Percentiles rank a stretch among this genome's conserved stretches.
phyloP scores from a whole-genome alignment of 2,888 invertebrate genomes.

The Cephus rjabovi region DNA sequence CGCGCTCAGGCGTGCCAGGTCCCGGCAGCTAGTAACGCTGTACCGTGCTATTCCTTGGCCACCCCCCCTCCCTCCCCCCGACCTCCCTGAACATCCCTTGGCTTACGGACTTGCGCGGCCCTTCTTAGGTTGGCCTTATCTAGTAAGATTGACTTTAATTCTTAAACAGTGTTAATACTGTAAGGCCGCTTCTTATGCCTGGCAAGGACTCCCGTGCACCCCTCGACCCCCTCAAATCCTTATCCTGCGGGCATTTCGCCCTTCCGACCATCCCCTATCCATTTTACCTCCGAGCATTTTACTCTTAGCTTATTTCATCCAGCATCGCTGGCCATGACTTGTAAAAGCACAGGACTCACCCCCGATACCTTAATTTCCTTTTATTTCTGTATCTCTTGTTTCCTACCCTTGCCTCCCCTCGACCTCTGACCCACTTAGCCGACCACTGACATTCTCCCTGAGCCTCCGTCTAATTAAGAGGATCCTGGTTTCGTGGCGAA shows the following conservation, averaged over 20 bases:
- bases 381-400: background rate
- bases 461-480: constrained; percentile 17
- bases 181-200: constrained; percentile 29
- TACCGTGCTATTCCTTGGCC: constrained; percentile 12
- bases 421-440: background rate
- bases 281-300: background rate
- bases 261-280: background rate
- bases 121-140: constrained; percentile 31
- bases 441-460: background rate
- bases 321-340: background rate
- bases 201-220: background rate
- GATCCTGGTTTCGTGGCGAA: constrained; percentile 19
- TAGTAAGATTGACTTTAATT: constrained; percentile 57
- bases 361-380: background rate
- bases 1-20: constrained; percentile 22
- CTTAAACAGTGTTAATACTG: constrained; percentile 52
- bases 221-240: background rate
- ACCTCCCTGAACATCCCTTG: background rate
- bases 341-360: background rate
- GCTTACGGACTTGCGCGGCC: constrained; percentile 15
- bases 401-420: background rate
- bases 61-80: background rate
- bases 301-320: background rate
- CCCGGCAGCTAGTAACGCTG: constrained; percentile 26
- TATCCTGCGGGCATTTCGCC: background rate